Conservation (phyloP, 1,140 invertebrate genomes). For the Brachionus manjavacas region DNA sequence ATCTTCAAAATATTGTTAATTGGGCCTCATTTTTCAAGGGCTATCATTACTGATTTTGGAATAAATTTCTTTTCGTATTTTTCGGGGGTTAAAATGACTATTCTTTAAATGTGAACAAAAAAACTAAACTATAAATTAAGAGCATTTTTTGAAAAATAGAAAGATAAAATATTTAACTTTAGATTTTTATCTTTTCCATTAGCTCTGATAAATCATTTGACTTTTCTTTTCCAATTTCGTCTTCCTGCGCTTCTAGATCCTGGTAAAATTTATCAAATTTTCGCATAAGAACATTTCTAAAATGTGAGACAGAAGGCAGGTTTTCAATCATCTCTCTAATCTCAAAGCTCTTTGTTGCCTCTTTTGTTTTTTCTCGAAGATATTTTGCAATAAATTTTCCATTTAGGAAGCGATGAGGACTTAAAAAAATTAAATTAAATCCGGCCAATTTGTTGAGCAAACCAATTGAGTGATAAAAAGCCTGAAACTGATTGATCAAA, state of each 20-base stretch:
- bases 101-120: too few species aligned
- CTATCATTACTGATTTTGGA: too few species aligned
- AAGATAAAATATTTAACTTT: not conserved
- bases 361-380: not conserved
- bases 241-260: not conserved
- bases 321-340: not conserved
- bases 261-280: not conserved
- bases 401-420: slow-evolving; percentile 8
- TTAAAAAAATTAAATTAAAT: not conserved
- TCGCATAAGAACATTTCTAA: not conserved
- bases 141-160: not conserved
- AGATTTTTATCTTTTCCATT: not conserved
- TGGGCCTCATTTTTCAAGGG: too few species aligned
- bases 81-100: too few species aligned
- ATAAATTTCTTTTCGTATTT: too few species aligned
- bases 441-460: not conserved
- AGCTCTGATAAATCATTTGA: not conserved
- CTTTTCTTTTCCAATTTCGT: not conserved
- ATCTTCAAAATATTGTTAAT: too few species aligned
- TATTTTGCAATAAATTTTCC: not conserved
- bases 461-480: not conserved
- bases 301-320: not conserved
- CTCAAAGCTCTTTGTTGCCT: not conserved
- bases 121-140: not conserved
- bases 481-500: not conserved